A percentile compares a stretch with the other conserved stretches of the same genome.
phyloP scores from a whole-genome alignment of 2,888 invertebrate species.

The Standfussiana lucernea region DNA sequence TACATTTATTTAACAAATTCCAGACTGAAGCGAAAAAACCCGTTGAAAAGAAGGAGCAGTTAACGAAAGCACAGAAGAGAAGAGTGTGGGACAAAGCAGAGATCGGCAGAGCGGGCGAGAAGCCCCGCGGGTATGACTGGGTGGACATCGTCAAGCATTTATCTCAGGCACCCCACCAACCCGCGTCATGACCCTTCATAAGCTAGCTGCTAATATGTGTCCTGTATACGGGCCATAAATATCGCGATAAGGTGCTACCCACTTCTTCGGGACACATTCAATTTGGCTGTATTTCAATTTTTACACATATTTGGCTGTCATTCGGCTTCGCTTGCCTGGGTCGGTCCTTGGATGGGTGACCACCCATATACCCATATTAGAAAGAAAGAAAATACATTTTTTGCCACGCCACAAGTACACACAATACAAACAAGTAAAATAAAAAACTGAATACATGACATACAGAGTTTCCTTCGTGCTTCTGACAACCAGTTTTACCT shows the following conservation, averaged over 20 bases:
- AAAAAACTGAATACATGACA: too few species aligned
- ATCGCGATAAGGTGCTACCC: conserved; percentile 3
- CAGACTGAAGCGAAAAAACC: conserved; percentile 89
- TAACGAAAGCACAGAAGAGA: conserved; percentile 98
- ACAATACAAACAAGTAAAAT: too few species aligned
- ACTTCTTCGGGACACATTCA: background rate
- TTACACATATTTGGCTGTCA: background rate
- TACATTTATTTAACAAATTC: conserved; percentile 48
- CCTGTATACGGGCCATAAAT: conserved; percentile 7
- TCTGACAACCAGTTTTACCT: too few species aligned
- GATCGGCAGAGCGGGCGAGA: conserved; percentile 94
- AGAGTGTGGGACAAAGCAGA: conserved; percentile 96
- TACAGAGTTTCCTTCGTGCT: too few species aligned
- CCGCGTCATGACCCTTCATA: conserved; percentile 78
- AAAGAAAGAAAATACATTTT: too few species aligned
- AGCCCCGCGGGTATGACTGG: conserved; percentile 98
- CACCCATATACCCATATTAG: too few species aligned
- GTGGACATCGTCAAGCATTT: conserved; percentile 98
- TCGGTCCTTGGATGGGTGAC: too few species aligned
- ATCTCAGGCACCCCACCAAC: conserved; percentile 92
- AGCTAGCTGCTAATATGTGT: background rate
- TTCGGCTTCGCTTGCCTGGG: background rate
- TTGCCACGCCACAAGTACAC: too few species aligned
- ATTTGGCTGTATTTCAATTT: background rate
- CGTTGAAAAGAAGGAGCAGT: conserved; percentile 93